Percentiles rank a stretch among this genome's conserved stretches.
Conservation (phyloP, 2,113 vertebrate species). For the Podocnemis expansa region DNA sequence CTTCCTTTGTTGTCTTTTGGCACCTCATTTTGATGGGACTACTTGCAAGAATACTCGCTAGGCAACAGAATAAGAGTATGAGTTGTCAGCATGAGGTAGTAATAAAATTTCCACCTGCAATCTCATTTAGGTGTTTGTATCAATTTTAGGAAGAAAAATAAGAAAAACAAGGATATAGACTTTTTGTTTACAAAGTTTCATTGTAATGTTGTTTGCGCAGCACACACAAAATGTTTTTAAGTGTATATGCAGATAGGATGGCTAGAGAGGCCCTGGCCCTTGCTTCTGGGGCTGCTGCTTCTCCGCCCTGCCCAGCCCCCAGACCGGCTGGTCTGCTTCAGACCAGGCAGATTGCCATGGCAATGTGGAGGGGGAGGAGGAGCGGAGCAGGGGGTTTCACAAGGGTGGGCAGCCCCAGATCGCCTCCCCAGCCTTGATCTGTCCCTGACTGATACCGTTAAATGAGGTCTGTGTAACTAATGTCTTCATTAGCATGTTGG, state of each 20-base stretch:
- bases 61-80: background rate
- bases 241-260: no score
- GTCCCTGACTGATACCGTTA: background rate
- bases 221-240: background rate
- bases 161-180: background rate
- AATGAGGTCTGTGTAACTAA: background rate
- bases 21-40: background rate
- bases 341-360: no score
- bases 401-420: no score
- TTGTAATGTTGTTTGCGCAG: background rate
- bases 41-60: background rate
- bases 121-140: background rate
- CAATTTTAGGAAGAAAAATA: background rate
- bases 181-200: background rate
- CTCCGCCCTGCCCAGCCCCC: no score
- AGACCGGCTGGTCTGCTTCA: no score
- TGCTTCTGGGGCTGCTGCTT: no score
- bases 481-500: background rate
- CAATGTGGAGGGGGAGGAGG: no score
- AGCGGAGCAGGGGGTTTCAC: no score
- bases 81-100: background rate
- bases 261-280: no score
- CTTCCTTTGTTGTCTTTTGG: background rate
- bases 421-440: no score
- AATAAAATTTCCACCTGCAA: background rate